Evolutionary conservation across 2,888 invertebrate species (phyloP), one percentile per base, ranked within the genome.

Genomic region (Leptodirus hochenwartii): DNA sequence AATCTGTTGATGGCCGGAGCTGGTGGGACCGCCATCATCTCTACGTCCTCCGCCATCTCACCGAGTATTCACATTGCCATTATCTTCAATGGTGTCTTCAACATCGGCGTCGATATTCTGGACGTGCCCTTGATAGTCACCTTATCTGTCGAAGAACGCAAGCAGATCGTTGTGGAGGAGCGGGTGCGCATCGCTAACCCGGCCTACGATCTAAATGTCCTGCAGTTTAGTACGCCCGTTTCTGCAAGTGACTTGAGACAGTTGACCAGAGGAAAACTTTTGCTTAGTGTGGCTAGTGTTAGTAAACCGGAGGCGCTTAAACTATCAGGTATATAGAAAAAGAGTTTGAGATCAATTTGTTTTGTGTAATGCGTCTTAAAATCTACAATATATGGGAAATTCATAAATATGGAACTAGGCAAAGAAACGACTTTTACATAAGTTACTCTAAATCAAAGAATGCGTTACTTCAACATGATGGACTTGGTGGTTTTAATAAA

Each of bases 1-100:
- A 58, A 57, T 37, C 56, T 37, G 34, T 36, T 54, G 34, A 64
- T 62, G 69, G 63, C 57, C 36, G 79, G 62, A 43, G 72, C 61
- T 42, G 84, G 81, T 44, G 88, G 84, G 2, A 85, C 85, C 1
- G 87, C 85, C 1, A 74, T 85, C 17, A 75, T 88, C 2, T 80
- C 84, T 1, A 79, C 78, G 1, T 77, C 73, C 1, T 76, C 79
- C 8, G 72, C 80, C 0, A 71, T 79, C 2, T 72, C 80, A 0
- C 81, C 85, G 0, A 79, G 79, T 17, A 66, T 87, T 34, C 80
- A 85, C 49, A 52, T 85, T 22, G 78, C 80, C 0, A 54, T 85
- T 3, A 66, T 82, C 1, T 84, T 84, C 50, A 84, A 82, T 44
- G 85, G 87, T 6, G 62, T 85, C 3, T 81, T 85, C 41, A 59